Conservation (phyloP, 30 jellyfish, hydroid and myxozoan genomes). For the Chrysaora quinquecirrha region DNA sequence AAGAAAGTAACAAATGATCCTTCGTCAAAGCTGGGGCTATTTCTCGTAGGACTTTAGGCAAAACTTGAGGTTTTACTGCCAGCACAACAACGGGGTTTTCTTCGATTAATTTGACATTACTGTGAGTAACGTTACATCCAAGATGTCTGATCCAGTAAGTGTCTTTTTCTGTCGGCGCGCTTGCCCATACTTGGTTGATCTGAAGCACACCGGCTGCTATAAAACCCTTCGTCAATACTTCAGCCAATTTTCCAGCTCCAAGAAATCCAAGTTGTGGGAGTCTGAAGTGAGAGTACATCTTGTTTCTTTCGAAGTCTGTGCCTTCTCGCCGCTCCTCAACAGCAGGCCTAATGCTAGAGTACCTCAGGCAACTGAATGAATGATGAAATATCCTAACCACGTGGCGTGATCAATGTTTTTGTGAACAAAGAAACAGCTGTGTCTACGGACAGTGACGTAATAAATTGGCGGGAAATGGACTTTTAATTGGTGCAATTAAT, state of each 20-base stretch:
- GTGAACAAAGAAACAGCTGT: too few species aligned
- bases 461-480: too few species aligned
- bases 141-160: slow-evolving; percentile 79
- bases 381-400: neutral
- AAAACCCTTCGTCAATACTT: slow-evolving; percentile 95
- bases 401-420: neutral
- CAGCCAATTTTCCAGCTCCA: slow-evolving; percentile 98
- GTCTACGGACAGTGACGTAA: too few species aligned
- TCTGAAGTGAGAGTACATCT: slow-evolving; percentile 87
- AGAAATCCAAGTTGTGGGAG: slow-evolving; percentile 87
- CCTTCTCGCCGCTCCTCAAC: too few species aligned
- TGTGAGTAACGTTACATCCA: slow-evolving; percentile 88
- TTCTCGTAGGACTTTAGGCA: slow-evolving; percentile 93
- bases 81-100: slow-evolving; percentile 84
- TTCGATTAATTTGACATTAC: slow-evolving; percentile 67
- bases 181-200: slow-evolving; percentile 89
- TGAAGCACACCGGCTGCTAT: slow-evolving; percentile 96
- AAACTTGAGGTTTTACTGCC: slow-evolving; percentile 93
- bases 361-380: slow-evolving; percentile 4
- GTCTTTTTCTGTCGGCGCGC: slow-evolving; percentile 95
- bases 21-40: slow-evolving; percentile 87
- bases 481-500: too few species aligned
- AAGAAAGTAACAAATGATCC: slow-evolving; percentile 86
- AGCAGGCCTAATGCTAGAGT: neutral
- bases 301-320: too few species aligned